Evolutionary conservation across 2,113 vertebrate genomes (phyloP).

Genomic region (Pardalotus punctatus): DNA sequence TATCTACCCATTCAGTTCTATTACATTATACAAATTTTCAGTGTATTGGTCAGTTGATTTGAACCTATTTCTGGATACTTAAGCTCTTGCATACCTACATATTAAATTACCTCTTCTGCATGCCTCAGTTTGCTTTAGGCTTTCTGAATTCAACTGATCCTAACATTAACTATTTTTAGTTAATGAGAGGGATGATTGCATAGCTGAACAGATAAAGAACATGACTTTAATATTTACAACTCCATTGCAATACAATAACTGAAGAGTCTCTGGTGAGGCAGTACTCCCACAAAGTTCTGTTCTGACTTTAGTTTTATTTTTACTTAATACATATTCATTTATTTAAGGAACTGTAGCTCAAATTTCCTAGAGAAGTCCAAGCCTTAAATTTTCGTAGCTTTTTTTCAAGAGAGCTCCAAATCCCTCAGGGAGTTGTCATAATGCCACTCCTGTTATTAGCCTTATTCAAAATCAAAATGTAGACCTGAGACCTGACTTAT

Average conservation of each 20-base stretch:
- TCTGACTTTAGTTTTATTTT: not conserved
- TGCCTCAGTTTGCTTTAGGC: not conserved
- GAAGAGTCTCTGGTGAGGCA: not conserved
- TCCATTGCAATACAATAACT: not conserved
- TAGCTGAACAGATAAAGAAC: not conserved
- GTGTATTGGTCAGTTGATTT: not conserved
- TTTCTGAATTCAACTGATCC: not conserved
- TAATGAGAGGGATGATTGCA: not conserved
- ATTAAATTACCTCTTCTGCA: not conserved
- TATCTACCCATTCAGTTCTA: not conserved
- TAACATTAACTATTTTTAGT: not conserved
- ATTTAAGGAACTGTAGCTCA: not conserved
- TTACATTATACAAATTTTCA: not conserved
- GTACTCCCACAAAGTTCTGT: not conserved
- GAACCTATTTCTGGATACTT: not conserved
- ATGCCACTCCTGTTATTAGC: not conserved
- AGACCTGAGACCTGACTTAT: not conserved
- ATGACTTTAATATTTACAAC: not conserved
- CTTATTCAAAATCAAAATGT: not conserved
- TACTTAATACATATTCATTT: not conserved
- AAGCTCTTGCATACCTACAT: not conserved
- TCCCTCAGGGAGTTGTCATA: not conserved
- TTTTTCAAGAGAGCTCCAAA: not conserved
- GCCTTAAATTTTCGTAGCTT: not conserved
- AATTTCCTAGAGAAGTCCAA: not conserved